These are phyloP conservation scores for Agonopterix arenella DNA, from an alignment of 2,888 invertebrate species.

Conservation along the genomic window DNA sequence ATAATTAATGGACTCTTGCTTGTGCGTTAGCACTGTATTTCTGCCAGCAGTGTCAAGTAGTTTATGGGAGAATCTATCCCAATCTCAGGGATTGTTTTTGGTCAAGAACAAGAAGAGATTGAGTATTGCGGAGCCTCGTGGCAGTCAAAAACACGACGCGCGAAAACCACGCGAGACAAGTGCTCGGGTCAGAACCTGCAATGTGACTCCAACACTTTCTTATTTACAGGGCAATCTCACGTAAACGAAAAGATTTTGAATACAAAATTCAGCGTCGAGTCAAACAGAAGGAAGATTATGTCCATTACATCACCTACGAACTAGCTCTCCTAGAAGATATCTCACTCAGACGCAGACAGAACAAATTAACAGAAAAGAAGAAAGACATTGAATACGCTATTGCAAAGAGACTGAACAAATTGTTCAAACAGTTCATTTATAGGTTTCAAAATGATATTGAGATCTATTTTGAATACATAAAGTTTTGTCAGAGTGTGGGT, in stretches of 20 bases:
- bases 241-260: slow-evolving; percentile 83
- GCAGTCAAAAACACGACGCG: no score
- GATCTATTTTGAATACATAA: slow-evolving; percentile 87
- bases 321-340: slow-evolving; percentile 81
- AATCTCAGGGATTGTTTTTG: no score
- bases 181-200: no score
- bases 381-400: slow-evolving; percentile 82
- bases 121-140: no score
- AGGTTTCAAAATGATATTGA: slow-evolving; percentile 84
- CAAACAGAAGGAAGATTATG: slow-evolving; percentile 83
- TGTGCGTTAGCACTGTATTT: no score
- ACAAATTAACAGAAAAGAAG: slow-evolving; percentile 77
- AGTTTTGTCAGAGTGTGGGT: slow-evolving; percentile 84
- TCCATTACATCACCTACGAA: slow-evolving; percentile 84
- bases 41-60: no score
- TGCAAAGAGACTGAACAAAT: slow-evolving; percentile 81
- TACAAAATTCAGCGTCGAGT: slow-evolving; percentile 82
- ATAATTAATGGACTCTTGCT: no score
- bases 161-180: no score
- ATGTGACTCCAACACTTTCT: no score
- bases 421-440: slow-evolving; percentile 83
- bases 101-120: no score
- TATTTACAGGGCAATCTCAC: slow-evolving; percentile 77
- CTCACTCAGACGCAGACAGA: slow-evolving; percentile 75
- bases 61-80: no score